Percentiles rank a stretch among this genome's conserved stretches.
phyloP scores from a whole-genome alignment of 2,888 invertebrate species.

The Drosophila paranaensis region DNA sequence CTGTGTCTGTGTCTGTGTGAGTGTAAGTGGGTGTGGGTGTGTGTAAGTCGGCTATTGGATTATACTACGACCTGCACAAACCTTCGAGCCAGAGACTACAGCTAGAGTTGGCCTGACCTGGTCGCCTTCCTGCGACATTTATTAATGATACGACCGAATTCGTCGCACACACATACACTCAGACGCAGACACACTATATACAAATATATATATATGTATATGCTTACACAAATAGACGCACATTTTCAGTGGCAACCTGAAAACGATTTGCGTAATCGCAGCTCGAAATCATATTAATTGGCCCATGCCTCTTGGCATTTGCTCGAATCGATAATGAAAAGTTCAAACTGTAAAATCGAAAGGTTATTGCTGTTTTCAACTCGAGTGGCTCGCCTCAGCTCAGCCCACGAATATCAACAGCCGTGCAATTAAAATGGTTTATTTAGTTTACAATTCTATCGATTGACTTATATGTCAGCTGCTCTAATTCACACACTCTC shows the following conservation, averaged over 20 bases:
- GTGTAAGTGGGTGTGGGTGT: slow-evolving; percentile 16
- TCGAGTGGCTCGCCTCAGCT: slow-evolving; percentile 20
- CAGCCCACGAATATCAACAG: background rate
- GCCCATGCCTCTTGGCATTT: slow-evolving; percentile 55
- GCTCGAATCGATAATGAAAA: slow-evolving; percentile 66
- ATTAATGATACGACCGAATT: slow-evolving; percentile 63
- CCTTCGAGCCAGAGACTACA: slow-evolving; percentile 13
- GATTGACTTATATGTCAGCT: slow-evolving; percentile 49
- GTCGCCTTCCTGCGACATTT: slow-evolving; percentile 57
- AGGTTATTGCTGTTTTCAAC: slow-evolving; percentile 41
- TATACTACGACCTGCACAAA: slow-evolving; percentile 58
- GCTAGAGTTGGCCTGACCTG: slow-evolving; percentile 18
- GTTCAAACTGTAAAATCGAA: slow-evolving; percentile 50
- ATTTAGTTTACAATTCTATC: slow-evolving; percentile 44
- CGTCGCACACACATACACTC: slow-evolving; percentile 19
- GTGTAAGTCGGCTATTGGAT: slow-evolving; percentile 67
- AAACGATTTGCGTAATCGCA: slow-evolving; percentile 64
- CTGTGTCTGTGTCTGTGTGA: slow-evolving; percentile 9
- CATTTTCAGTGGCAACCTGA: slow-evolving; percentile 28
- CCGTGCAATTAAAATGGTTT: slow-evolving; percentile 45
- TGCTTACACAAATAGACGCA: slow-evolving; percentile 2
- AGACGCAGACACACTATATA: slow-evolving; percentile 4
- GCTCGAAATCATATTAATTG: slow-evolving; percentile 70
- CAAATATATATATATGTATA: background rate
- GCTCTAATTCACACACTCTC: slow-evolving; percentile 52